Evolutionary conservation across 2,888 invertebrate genomes (phyloP), one percentile per base, ranked within the genome.

Genomic region (Tinea semifulvella): DNA sequence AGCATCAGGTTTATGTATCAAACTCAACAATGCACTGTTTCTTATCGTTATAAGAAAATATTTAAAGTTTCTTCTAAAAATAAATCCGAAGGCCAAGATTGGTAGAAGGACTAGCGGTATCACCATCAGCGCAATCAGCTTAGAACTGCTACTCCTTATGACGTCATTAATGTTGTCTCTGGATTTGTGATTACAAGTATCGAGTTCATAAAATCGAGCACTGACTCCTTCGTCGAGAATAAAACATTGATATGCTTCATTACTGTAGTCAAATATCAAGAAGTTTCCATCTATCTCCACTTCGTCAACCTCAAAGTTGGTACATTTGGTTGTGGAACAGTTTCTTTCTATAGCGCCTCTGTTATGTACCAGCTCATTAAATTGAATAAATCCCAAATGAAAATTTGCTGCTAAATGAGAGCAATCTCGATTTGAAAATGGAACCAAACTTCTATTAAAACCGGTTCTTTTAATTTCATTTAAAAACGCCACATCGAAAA

Each of bases 1-100:
- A 2, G 48, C 49, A 3, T 66, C 62, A 6, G 80, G 70, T 31
- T 83, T 79, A n/a, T 75, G 73, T 6, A 85, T 79, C 45, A 83
- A 59, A 18, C 84, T 83, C 44, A 87, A 47, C 49, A 83, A 61
- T 0, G 86, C 79, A 0, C 85, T 83, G 47, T 86, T 85, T 54
- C 83, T 85, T 14, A 86, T 54, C 0, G 81, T 82, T 6, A 86
- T 81, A 35, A 73, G 76, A 50, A 83, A 87, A 54, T 87, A 86
- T 52, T 79, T 79, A 55, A 85, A 77, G 47, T 85, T 83, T 49
- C 85, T 85, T 43, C 81, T 68, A 7, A 64, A 72, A 0, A 64
- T 2, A 42, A 54, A 74, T 0, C 53, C 27, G 0, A 68, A 28
- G 0, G 53, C 46, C 8, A 66, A 14, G 0, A 55, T 1, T 0